Evolutionary conservation across 2,113 vertebrate genomes (phyloP).

Genomic region (Malaclemys terrapin): DNA sequence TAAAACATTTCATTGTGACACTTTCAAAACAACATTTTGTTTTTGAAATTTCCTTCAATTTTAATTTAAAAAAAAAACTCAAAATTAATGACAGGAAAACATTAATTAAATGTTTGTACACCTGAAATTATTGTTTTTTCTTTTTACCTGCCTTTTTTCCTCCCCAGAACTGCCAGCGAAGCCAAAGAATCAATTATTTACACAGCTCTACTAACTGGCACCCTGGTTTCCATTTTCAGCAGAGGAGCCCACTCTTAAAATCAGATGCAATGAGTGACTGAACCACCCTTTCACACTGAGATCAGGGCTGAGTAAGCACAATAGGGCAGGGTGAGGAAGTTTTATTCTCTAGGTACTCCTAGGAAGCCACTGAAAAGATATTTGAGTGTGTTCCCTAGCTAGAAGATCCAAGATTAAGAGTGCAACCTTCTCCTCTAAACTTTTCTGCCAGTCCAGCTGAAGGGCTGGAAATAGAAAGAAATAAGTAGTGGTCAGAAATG

Average conservation of each 20-base stretch:
- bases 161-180: background rate
- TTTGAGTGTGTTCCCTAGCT: background rate
- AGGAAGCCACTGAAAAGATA: background rate
- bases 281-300: background rate
- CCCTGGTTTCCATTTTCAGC: background rate
- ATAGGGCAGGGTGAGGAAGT: fast-evolving
- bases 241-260: background rate
- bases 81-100: background rate
- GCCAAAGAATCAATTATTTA: background rate
- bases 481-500: background rate
- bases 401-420: background rate
- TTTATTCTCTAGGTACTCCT: background rate
- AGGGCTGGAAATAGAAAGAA: background rate
- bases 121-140: background rate
- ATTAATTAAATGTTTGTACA: background rate
- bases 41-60: background rate
- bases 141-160: background rate
- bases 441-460: background rate
- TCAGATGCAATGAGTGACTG: background rate
- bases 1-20: too few species aligned
- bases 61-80: background rate
- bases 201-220: background rate
- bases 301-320: background rate
- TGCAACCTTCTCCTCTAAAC: background rate
- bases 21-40: too few species aligned